A percentile compares a stretch with the other conserved stretches of the same genome.
Evolutionary conservation across 2,888 invertebrate species (phyloP).

Genomic region (Dryadula phaetusa): DNA sequence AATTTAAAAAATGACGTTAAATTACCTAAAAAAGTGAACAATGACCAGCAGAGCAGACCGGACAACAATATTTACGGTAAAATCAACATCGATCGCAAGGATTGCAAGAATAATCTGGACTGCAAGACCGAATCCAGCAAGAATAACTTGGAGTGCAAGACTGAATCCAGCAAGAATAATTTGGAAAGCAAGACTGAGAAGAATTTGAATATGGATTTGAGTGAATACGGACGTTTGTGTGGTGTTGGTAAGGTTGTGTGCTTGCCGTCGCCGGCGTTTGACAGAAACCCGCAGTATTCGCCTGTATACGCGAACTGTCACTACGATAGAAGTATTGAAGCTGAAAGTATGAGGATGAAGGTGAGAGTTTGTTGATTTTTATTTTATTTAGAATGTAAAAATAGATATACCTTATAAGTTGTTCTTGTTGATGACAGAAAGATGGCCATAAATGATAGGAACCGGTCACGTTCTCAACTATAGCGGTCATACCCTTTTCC

Average conservation of each 20-base stretch:
- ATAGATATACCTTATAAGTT: too few species aligned
- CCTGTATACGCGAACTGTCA: constrained; percentile 70
- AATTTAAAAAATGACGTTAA: constrained; percentile 59
- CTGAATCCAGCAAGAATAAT: constrained; percentile 45
- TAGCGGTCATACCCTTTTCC: too few species aligned
- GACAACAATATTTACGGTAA: constrained; percentile 75
- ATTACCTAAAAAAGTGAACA: constrained; percentile 73
- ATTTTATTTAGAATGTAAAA: too few species aligned
- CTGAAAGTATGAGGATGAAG: constrained; percentile 71
- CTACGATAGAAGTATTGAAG: constrained; percentile 76
- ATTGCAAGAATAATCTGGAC: constrained; percentile 40
- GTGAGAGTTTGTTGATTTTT: constrained; percentile 53
- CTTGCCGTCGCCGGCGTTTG: constrained; percentile 64
- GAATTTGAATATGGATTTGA: constrained; percentile 46
- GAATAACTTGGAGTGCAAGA: constrained; percentile 37
- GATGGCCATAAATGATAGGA: too few species aligned
- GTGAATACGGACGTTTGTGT: constrained; percentile 52
- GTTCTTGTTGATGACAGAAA: too few species aligned
- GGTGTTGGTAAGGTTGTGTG: constrained; percentile 52
- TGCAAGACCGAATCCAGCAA: constrained; percentile 37
- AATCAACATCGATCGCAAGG: constrained; percentile 58
- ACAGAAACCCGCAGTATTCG: constrained; percentile 72
- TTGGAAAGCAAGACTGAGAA: constrained; percentile 42
- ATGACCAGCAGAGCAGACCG: constrained; percentile 64
- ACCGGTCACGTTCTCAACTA: too few species aligned